phyloP scores from a whole-genome alignment of 2,797 vertebrate genomes.

The Parauchenoglanis punctatus region DNA sequence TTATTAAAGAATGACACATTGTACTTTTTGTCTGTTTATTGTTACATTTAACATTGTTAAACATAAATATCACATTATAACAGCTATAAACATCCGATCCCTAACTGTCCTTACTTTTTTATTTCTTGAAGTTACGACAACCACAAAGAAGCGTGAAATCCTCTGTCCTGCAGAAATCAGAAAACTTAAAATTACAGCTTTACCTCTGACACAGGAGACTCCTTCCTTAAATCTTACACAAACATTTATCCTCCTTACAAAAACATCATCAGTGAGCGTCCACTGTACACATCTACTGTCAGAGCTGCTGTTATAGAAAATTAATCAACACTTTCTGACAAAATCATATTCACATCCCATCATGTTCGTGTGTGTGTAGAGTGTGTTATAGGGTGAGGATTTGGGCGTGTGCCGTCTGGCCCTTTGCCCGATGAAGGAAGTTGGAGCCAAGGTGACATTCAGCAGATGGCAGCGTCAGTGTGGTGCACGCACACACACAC shows the following conservation, averaged over 20 bases:
- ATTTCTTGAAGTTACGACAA: too few species aligned
- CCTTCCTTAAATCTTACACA: background rate
- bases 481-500: constrained; percentile 32
- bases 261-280: background rate
- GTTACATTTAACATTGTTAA: background rate
- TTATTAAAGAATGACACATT: background rate
- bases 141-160: too few species aligned
- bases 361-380: constrained; percentile 1
- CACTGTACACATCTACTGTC: background rate
- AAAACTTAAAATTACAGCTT: background rate
- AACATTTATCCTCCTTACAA: background rate
- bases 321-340: background rate
- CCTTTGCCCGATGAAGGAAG: constrained; percentile 46
- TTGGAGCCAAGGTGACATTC: constrained; percentile 65
- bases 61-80: background rate
- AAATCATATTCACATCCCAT: background rate
- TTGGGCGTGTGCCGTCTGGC: constrained; percentile 67
- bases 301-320: background rate
- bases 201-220: background rate
- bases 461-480: constrained; percentile 69
- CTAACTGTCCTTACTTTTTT: background rate
- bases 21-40: background rate
- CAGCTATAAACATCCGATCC: background rate
- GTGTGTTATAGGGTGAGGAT: background rate
- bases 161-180: background rate